Evolutionary conservation across 2,888 invertebrate genomes (phyloP).

Genomic region (Eretmocerus hayati): DNA sequence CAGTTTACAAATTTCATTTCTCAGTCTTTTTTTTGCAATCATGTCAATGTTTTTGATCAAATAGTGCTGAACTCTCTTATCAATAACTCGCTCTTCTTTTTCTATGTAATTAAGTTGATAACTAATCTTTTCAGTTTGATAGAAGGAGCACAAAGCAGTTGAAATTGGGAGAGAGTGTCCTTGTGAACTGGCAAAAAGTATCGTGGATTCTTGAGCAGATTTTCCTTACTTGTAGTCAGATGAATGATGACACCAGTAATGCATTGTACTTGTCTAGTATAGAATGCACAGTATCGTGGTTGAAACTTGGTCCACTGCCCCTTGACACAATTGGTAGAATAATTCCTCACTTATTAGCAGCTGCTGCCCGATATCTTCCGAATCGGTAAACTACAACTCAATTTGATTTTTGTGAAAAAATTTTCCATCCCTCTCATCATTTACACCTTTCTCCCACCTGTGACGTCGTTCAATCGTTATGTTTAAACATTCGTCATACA

Average conservation of each 20-base stretch:
- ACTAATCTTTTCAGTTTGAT: constrained; percentile 27
- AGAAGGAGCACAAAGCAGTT: constrained; percentile 22
- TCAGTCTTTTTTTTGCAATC: no score
- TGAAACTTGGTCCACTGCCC: constrained; percentile 35
- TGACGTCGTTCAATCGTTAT: no score
- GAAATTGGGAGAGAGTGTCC: constrained; percentile 28
- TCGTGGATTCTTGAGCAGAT: constrained; percentile 38
- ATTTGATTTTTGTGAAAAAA: background rate
- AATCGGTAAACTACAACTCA: constrained; percentile 24
- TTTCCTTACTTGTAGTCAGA: constrained; percentile 34
- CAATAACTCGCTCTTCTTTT: no score
- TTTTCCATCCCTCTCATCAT: background rate
- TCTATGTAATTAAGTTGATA: constrained; percentile 3
- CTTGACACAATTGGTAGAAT: constrained; percentile 36
- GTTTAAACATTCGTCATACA: no score
- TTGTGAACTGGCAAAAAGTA: constrained; percentile 35
- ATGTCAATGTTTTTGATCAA: no score
- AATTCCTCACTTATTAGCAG: constrained; percentile 36
- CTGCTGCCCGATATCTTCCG: constrained; percentile 36
- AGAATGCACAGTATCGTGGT: constrained; percentile 39
- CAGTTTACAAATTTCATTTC: no score
- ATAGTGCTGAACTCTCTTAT: no score
- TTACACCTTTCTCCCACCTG: constrained; percentile 1
- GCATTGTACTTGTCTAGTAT: constrained; percentile 33
- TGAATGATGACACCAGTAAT: constrained; percentile 25